Percentiles rank a stretch among this genome's conserved stretches.
Conservation (phyloP, 1,140 invertebrate genomes). For the Antheraea pernyi region DNA sequence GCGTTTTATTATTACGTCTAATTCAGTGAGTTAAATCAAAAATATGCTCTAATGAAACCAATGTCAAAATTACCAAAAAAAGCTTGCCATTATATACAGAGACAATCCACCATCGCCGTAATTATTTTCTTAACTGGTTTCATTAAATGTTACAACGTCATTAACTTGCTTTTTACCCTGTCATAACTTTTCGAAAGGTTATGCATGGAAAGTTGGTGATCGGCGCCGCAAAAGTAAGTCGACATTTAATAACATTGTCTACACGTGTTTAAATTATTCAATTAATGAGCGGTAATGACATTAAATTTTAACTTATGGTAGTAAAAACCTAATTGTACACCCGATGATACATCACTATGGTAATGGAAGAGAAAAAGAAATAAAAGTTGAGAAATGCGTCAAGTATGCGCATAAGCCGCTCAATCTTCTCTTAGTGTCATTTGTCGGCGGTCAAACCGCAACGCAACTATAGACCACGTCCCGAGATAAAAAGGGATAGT, state of each 20-base stretch:
- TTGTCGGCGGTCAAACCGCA: constrained; percentile 26
- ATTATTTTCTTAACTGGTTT: constrained; percentile 23
- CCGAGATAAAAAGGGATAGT: not conserved
- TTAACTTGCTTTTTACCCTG: constrained; percentile 22
- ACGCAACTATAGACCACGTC: not conserved
- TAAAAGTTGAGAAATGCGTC: constrained; percentile 22
- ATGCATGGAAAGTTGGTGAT: constrained; percentile 49
- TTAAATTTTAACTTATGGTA: constrained; percentile 9
- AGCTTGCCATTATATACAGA: constrained; percentile 13
- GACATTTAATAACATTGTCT: constrained; percentile 32
- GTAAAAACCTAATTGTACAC: constrained; percentile 38
- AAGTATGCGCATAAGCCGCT: constrained; percentile 18
- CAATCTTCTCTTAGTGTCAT: constrained; percentile 43
- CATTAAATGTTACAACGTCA: constrained; percentile 27
- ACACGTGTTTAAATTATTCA: constrained; percentile 18
- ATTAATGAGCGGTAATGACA: not conserved
- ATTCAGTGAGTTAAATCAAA: too few relatives aligned
- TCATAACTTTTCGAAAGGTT: constrained; percentile 47
- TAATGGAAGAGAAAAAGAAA: constrained; percentile 18
- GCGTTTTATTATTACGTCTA: not conserved
- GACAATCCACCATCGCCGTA: constrained; percentile 8
- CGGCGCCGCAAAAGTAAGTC: not conserved
- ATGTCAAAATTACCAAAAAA: not conserved
- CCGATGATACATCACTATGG: constrained; percentile 7
- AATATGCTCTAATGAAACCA: too few relatives aligned